Conservation (phyloP, 2,888 invertebrate species). For the Abrostola triplasia region DNA sequence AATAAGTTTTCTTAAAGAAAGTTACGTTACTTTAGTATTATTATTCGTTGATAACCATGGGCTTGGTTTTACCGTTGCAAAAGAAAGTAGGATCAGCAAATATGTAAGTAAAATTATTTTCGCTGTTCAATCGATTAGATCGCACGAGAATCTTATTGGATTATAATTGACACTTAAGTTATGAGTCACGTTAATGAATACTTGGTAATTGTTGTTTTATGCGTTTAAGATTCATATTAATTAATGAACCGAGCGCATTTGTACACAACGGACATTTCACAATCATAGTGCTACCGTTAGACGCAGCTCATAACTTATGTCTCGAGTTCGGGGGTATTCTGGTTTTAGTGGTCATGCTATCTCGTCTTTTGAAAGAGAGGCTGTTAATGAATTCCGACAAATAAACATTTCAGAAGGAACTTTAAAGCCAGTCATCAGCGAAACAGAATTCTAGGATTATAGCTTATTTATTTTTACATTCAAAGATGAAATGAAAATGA, state of each 20-base stretch:
- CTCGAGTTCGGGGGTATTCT: constrained; percentile 2
- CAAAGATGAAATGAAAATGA: constrained; percentile 47
- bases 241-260: constrained; percentile 34
- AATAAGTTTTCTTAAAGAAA: constrained; percentile 67
- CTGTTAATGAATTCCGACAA: background rate
- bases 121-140: constrained; percentile 67
- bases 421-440: background rate
- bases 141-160: constrained; percentile 76
- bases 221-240: constrained; percentile 34
- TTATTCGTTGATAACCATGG: constrained; percentile 37
- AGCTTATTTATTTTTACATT: constrained; percentile 10
- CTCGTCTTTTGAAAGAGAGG: background rate
- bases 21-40: constrained; percentile 55
- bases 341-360: constrained; percentile 3
- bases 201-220: constrained; percentile 40
- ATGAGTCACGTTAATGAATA: constrained; percentile 42
- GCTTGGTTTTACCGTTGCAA: constrained; percentile 77
- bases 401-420: background rate
- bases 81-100: constrained; percentile 76
- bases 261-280: constrained; percentile 35
- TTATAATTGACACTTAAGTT: constrained; percentile 62
- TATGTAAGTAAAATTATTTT: constrained; percentile 67
- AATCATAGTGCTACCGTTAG: constrained; percentile 32
- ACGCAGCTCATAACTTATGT: constrained; percentile 8
- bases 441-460: constrained; percentile 11